Evolutionary conservation across 2,797 vertebrate species (phyloP), one percentile per base, ranked within the genome.

Genomic region (Saxicola maurus): DNA sequence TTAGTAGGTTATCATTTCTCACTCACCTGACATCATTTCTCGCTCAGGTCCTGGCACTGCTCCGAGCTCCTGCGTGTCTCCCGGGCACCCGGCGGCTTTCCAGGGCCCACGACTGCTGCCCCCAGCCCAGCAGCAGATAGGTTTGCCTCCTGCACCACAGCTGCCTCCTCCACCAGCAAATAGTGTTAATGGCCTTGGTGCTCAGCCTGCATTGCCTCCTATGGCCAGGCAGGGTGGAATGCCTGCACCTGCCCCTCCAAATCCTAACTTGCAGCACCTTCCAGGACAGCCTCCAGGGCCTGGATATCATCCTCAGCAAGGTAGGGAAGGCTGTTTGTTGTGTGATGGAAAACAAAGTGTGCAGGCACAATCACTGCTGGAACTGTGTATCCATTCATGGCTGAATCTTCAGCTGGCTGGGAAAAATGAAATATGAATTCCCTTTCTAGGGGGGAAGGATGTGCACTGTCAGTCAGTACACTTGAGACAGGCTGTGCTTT

Each of bases 221-320:
- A 6, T 84, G 37, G 94, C 91, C 81, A 95, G 97, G 82, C 96
- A 96, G 53, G 97, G 97, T 46, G 97, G 97, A 33, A 96, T 97
- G 37, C 69, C 97, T 59, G 98, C 97, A 9, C 91, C 97, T 45
- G 93, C 95, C 27, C 83, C 97, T 66, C 95, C 97, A 3, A 96
- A 94, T 30, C 94, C 97, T 53, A 97, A 97, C 78, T 97, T 98
- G 81, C 98, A 97, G 1, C 98, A 98, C 27, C 96, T 97, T 38
- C 94, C 96, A 6, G 98, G 97, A 81, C 97, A 97, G 82, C 80
- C 88, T 27, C 66, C 95, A n/a, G 96, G 95, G 37, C 31, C 95
- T 67, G 97, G 96, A 14, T 97, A 96, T 82, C 92, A 93, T 61
- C 94, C 94, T 9, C 97, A 97, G 83, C 97, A 96, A 85, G 94